Evolutionary conservation across 2,888 invertebrate species (phyloP).

Genomic region (Clepsis dumicolana): DNA sequence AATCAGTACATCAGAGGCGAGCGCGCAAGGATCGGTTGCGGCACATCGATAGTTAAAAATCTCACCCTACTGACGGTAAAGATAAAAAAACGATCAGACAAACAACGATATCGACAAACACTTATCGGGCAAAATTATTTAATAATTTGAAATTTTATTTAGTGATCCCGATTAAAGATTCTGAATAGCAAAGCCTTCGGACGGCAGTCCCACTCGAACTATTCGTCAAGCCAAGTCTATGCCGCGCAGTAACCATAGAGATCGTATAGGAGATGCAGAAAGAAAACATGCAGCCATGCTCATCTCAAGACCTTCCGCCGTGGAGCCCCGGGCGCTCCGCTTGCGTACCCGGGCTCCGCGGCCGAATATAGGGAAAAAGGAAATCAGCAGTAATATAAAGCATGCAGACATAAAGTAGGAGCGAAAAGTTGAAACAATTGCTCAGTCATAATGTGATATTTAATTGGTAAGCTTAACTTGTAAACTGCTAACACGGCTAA

Average conservation of each 20-base stretch:
- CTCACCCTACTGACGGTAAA: conserved; percentile 67
- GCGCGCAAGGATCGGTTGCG: conserved; percentile 73
- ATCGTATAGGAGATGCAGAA: conserved; percentile 82
- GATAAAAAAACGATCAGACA: conserved; percentile 71
- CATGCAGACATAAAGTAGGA: conserved; percentile 84
- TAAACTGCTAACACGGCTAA: conserved; percentile 46
- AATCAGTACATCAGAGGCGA: conserved; percentile 66
- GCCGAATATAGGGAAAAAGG: conserved; percentile 63
- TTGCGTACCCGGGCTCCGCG: conserved; percentile 60
- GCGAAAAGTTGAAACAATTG: conserved; percentile 65
- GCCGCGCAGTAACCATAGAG: conserved; percentile 87
- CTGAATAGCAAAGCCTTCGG: conserved; percentile 73
- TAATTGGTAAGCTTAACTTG: conserved; percentile 33
- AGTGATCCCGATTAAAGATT: conserved; percentile 60
- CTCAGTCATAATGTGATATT: conserved; percentile 43
- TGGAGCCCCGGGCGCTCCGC: conserved; percentile 62
- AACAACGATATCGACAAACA: conserved; percentile 78
- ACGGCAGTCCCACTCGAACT: conserved; percentile 77
- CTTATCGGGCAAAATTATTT: conserved; percentile 68
- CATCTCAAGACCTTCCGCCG: conserved; percentile 61
- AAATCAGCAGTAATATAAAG: conserved; percentile 67
- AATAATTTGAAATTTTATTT: conserved; percentile 49
- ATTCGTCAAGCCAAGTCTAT: conserved; percentile 82
- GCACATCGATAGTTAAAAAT: conserved; percentile 62
- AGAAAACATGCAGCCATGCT: conserved; percentile 82